Conservation (phyloP, 2,113 vertebrate species). For the Scomber scombrus region DNA sequence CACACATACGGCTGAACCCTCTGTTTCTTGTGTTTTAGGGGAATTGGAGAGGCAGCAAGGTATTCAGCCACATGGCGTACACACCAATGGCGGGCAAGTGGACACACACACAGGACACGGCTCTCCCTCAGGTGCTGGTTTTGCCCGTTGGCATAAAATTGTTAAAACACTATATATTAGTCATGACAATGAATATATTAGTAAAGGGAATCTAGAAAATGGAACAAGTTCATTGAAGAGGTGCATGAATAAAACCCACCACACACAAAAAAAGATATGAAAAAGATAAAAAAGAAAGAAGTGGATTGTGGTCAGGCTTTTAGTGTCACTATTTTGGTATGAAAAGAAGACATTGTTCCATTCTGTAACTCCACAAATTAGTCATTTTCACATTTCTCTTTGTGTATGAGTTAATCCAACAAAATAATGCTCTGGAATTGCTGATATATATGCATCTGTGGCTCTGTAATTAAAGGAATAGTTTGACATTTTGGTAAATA, state of each 20-base stretch:
- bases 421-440: no score
- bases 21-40: slow-evolving; percentile 82
- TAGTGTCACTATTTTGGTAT: no score
- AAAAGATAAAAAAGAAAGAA: no score
- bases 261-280: no score
- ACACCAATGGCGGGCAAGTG: slow-evolving; percentile 90
- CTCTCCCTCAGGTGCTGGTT: slow-evolving; percentile 90
- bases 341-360: no score
- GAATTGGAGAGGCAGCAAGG: slow-evolving; percentile 96
- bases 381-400: no score
- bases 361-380: no score
- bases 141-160: slow-evolving; percentile 39
- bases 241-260: slow-evolving; percentile 4
- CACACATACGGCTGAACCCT: background rate
- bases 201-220: slow-evolving; percentile 31
- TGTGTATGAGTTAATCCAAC: no score
- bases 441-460: no score
- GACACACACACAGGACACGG: slow-evolving; percentile 89
- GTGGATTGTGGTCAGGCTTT: no score
- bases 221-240: slow-evolving; percentile 14
- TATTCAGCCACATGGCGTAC: slow-evolving; percentile 87
- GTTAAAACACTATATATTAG: slow-evolving; percentile 32
- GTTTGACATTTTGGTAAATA: no score
- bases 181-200: slow-evolving; percentile 22
- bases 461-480: background rate